Evolutionary conservation across 2,888 invertebrate genomes (phyloP), one percentile per base, ranked within the genome.

Genomic region (Lampropteryx suffumata): DNA sequence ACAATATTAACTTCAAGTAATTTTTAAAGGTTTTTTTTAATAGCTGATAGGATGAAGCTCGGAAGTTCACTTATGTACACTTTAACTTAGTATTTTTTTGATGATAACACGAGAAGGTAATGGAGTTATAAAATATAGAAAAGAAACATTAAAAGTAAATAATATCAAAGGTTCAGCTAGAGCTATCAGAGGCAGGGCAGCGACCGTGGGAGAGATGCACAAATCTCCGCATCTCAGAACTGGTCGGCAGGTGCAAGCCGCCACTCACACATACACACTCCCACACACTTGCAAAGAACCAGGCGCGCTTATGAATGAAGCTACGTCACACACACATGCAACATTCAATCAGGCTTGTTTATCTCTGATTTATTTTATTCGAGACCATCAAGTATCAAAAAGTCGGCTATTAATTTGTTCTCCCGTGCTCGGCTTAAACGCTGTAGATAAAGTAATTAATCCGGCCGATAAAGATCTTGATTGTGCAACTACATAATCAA

Each of bases 161-260:
- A 66, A 84, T 82, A 87, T 82, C 78, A 78, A 79, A 73, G 71
- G 77, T 75, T 80, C 73, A 79, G 79, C 84, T 87, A 86, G 85
- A 81, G 71, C 73, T 79, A 84, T 78, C 82, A 75, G 77, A 78
- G 79, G 70, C 68, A 71, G 88, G 85, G 78, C 89, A 89, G 79
- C 88, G 89, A 89, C 90, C 90, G 90, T 89, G 90, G 89, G 90
- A 90, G 86, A 87, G 86, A 76, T 75, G 85, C 80, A 87, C 89
- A 90, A 90, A 90, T 90, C 90, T 90, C 88, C 85, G 87, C 89
- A 88, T 89, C 89, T 88, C 83, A 82, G 81, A 90, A 90, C 90
- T 84, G 90, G 90, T 90, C 85, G 90, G 89, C 90, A 90, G 90
- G 90, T 90, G 90, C 84, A 79, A 65, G 65, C 76, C 62, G 61